Evolutionary conservation across 2,888 invertebrate species (phyloP).

Genomic region (Congeria kusceri): DNA sequence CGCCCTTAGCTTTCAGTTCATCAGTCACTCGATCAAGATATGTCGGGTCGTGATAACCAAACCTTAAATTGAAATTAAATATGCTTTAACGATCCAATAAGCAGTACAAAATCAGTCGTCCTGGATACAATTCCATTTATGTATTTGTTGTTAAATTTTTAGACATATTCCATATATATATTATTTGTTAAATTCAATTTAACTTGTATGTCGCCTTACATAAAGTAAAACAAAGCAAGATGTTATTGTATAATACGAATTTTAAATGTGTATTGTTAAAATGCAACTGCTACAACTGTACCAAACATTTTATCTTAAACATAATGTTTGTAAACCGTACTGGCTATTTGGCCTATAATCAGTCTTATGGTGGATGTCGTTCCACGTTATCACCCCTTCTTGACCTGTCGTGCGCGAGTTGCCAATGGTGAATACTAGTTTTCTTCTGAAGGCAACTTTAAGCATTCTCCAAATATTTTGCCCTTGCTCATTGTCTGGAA

Average conservation of each 20-base stretch:
- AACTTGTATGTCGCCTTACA: too few relatives aligned
- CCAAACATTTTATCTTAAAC: too few relatives aligned
- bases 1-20: conserved; percentile 77
- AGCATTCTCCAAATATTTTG: conserved; percentile 67
- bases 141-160: too few relatives aligned
- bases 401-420: conserved; percentile 76
- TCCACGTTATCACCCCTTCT: conserved; percentile 78
- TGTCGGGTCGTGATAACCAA: conserved; percentile 78
- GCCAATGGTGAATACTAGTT: conserved; percentile 79
- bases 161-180: too few relatives aligned
- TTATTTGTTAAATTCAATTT: too few relatives aligned
- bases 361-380: conserved; percentile 66
- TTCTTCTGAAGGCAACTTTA: conserved; percentile 72
- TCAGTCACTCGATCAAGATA: conserved; percentile 76
- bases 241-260: too few relatives aligned
- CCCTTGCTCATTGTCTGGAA: conserved; percentile 77
- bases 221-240: too few relatives aligned
- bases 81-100: too few relatives aligned
- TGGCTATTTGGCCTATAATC: conserved; percentile 42
- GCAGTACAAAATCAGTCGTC: too few relatives aligned
- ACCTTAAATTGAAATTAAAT: conserved; percentile 54
- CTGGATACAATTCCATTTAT: too few relatives aligned
- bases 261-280: too few relatives aligned
- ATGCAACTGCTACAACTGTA: too few relatives aligned
- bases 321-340: conserved; percentile 23